Evolutionary conservation across 2,888 invertebrate species (phyloP).

Genomic region (Latrodectus elegans): DNA sequence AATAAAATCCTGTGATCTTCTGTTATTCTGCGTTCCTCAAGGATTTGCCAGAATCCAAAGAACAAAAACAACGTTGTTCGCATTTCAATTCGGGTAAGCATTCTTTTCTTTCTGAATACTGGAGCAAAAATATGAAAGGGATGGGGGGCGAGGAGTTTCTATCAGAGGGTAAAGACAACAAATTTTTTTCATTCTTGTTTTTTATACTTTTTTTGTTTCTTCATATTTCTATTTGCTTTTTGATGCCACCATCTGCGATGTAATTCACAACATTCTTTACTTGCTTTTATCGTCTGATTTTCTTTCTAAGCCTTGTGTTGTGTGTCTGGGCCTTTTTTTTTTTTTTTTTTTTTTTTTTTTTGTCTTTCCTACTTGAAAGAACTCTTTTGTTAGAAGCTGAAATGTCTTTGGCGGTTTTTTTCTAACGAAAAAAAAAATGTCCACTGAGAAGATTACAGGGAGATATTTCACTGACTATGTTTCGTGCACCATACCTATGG

Average conservation of each 20-base stretch:
- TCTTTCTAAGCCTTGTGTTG: neutral
- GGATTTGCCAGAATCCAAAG: conserved; percentile 18
- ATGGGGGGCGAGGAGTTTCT: neutral
- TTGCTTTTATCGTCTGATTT: conserved; percentile 3
- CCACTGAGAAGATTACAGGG: conserved; percentile 12
- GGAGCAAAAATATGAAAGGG: neutral
- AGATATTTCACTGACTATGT: conserved; percentile 11
- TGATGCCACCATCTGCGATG: neutral
- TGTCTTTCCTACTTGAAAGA: conserved; percentile 21
- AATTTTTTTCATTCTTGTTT: neutral
- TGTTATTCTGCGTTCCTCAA: conserved; percentile 4
- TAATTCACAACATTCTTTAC: neutral
- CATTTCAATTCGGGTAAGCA: conserved; percentile 19
- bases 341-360: conserved; percentile 26
- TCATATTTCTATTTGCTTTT: neutral
- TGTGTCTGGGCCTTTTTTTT: conserved; percentile 12
- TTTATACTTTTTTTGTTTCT: neutral
- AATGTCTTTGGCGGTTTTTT: conserved; percentile 11
- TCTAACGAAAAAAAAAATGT: conserved; percentile 20
- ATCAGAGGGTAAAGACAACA: neutral
- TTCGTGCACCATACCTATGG: neutral
- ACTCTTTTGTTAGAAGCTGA: conserved; percentile 35
- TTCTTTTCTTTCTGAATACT: neutral
- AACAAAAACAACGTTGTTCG: conserved; percentile 42
- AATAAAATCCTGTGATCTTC: conserved; percentile 37